Evolutionary conservation across 2,113 vertebrate species (phyloP).

Genomic region (Pycnonotus jocosus): DNA sequence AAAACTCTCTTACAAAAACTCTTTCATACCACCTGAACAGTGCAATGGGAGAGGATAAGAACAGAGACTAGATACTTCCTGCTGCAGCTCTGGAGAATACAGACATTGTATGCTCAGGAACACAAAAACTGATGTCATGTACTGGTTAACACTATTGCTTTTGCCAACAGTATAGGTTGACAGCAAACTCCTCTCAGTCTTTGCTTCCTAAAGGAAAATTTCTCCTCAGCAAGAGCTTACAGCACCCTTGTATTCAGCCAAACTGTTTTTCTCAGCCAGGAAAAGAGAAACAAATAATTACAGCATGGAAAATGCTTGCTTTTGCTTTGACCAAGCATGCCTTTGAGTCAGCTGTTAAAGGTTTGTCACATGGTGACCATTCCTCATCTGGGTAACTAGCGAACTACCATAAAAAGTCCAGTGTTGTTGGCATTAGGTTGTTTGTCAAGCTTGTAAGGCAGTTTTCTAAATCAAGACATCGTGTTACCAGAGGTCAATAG

Average conservation of each 20-base stretch:
- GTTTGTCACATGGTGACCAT: conserved; percentile 3
- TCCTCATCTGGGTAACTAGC: background rate
- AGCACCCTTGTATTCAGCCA: background rate
- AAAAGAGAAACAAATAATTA: background rate
- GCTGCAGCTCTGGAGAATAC: background rate
- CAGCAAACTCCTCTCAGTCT: background rate
- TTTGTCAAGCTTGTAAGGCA: conserved; percentile 12
- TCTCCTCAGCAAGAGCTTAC: background rate
- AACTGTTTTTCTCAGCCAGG: background rate
- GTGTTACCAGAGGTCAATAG: background rate
- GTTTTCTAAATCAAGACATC: conserved; percentile 40
- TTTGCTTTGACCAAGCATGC: conserved; percentile 1
- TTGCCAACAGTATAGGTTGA: background rate
- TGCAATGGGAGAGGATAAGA: background rate
- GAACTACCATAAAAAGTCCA: conserved; percentile 24
- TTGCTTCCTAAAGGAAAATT: background rate
- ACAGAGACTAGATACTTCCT: background rate
- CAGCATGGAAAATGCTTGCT: conserved; percentile 4
- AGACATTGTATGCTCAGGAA: background rate
- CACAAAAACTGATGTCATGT: background rate
- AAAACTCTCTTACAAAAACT: background rate
- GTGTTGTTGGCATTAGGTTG: background rate
- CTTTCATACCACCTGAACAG: background rate
- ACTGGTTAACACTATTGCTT: background rate
- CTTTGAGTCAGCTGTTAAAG: conserved; percentile 30